Evolutionary conservation across 2,888 invertebrate genomes (phyloP).

Genomic region (Nomada flava): DNA sequence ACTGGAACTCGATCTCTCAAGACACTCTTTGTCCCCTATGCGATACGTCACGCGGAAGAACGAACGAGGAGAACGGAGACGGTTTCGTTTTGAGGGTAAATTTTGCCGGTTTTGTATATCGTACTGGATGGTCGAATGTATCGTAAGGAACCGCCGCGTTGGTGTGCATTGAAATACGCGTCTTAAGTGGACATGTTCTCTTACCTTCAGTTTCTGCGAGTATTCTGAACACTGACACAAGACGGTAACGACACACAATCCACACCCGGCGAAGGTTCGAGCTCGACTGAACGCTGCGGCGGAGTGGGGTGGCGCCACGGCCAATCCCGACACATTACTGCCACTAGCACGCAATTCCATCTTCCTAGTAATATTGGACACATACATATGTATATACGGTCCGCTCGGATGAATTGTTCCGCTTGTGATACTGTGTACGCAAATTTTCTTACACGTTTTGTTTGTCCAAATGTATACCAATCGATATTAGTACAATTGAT

Average conservation of each 20-base stretch:
- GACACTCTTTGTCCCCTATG: background rate
- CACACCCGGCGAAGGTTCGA: slow-evolving; percentile 74
- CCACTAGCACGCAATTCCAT: slow-evolving; percentile 48
- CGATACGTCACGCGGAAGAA: background rate
- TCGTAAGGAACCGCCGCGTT: background rate
- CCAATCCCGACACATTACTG: slow-evolving; percentile 57
- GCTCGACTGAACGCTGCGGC: slow-evolving; percentile 75
- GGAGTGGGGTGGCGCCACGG: slow-evolving; percentile 56
- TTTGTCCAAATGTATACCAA: too few relatives aligned
- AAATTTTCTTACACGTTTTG: too few relatives aligned
- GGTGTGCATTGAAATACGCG: background rate
- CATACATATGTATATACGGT: slow-evolving; percentile 7
- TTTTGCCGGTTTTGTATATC: background rate
- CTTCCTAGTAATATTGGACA: slow-evolving; percentile 34
- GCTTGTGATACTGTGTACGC: background rate
- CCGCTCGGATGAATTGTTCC: slow-evolving; percentile 13
- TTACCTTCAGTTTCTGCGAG: slow-evolving; percentile 76
- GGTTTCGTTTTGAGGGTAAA: background rate
- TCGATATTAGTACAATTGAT: too few relatives aligned
- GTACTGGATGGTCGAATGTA: background rate
- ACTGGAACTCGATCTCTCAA: slow-evolving; percentile 15
- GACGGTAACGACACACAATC: slow-evolving; percentile 62
- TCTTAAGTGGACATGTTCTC: slow-evolving; percentile 34
- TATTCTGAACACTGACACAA: slow-evolving; percentile 70
- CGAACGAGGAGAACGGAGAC: slow-evolving; percentile 8